Percentiles rank a stretch among this genome's conserved stretches.
Conservation (phyloP, 2,797 vertebrate species). For the Menidia menidia region DNA sequence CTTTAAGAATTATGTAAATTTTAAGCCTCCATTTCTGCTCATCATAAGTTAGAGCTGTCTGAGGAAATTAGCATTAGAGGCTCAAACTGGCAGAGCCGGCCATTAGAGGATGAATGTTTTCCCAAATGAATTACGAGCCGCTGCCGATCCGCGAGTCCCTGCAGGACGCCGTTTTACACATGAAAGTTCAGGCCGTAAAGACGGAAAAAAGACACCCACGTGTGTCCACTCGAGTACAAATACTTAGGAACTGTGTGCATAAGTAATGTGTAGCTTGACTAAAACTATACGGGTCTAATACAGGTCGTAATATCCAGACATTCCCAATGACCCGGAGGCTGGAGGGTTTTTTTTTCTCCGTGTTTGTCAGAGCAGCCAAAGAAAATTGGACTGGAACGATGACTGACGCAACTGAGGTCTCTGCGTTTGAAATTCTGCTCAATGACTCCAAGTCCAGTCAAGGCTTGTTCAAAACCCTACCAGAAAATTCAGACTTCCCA, state of each 20-base stretch:
- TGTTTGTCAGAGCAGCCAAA: background rate
- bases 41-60: background rate
- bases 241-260: background rate
- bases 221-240: background rate
- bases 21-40: background rate
- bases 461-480: conserved; percentile 10
- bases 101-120: background rate
- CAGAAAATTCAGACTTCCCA: background rate
- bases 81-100: conserved; percentile 7
- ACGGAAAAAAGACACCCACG: background rate
- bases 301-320: background rate
- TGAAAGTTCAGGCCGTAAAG: background rate
- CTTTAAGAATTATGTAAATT: conserved; percentile 3
- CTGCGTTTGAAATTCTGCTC: conserved; percentile 29
- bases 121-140: background rate
- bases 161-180: background rate
- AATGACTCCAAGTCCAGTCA: conserved; percentile 16
- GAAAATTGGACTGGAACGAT: conserved; percentile 3
- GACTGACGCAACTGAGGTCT: conserved; percentile 46
- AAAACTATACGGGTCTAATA: conserved; percentile 2
- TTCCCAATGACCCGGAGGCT: conserved; percentile 11
- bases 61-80: conserved; percentile 7
- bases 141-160: background rate
- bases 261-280: background rate
- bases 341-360: background rate